Evolutionary conservation across 2,113 vertebrate species (phyloP).

Genomic region (Excalfactoria chinensis): DNA sequence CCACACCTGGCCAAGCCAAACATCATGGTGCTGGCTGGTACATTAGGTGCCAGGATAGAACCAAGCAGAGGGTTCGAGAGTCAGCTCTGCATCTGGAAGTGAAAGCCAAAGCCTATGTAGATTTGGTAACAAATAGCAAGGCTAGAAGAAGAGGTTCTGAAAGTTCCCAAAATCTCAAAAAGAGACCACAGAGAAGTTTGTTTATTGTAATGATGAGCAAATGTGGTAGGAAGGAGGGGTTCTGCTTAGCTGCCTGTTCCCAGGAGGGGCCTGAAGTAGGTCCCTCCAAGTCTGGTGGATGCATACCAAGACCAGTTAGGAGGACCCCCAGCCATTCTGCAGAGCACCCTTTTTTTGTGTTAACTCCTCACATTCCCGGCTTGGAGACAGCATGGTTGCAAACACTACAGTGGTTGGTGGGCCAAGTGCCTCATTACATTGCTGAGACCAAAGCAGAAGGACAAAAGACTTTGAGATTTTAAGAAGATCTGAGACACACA

Average conservation of each 20-base stretch:
- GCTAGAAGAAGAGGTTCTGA: neutral
- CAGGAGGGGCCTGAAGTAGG: neutral
- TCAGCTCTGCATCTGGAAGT: neutral
- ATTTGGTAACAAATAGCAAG: neutral
- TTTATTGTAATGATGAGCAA: neutral
- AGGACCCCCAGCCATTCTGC: neutral
- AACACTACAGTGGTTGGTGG: rapidly evolving
- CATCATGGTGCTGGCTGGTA: neutral
- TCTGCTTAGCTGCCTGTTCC: neutral
- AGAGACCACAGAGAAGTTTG: neutral
- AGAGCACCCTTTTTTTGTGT: neutral
- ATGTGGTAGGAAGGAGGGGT: neutral
- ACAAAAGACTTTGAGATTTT: neutral
- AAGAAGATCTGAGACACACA: neutral
- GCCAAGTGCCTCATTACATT: neutral
- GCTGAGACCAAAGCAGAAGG: neutral
- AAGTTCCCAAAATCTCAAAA: neutral
- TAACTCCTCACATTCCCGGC: neutral
- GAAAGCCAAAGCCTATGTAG: neutral
- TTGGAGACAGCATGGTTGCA: rapidly evolving
- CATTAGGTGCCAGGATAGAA: neutral
- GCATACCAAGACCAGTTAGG: neutral
- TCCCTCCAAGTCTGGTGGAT: neutral
- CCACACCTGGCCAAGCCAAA: neutral
- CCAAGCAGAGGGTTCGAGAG: neutral